Evolutionary conservation across 2,797 vertebrate species (phyloP).

Genomic region (Platalea minor): DNA sequence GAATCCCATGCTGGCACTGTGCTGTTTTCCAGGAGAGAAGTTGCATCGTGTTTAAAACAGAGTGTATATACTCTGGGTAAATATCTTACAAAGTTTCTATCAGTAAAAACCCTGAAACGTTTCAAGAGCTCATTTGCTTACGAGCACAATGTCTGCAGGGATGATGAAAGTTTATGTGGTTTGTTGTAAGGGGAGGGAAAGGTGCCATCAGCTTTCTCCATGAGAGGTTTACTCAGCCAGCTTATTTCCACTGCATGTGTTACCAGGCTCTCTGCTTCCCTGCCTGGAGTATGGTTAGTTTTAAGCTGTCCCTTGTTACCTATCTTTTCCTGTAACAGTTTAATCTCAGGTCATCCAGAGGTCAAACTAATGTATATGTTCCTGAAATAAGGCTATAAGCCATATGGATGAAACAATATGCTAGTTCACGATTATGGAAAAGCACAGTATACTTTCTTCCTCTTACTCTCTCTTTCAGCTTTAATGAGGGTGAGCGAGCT

Average conservation of each 20-base stretch:
- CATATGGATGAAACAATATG: background rate
- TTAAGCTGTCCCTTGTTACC: background rate
- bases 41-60: background rate
- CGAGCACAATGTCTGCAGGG: fast-evolving
- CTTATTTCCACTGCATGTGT: background rate
- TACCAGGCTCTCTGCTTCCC: background rate
- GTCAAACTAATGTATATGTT: constrained; percentile 1
- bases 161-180: background rate
- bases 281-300: background rate
- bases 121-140: background rate
- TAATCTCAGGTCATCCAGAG: background rate
- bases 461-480: background rate
- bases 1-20: background rate
- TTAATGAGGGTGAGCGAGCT: background rate
- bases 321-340: background rate
- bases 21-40: background rate
- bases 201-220: background rate
- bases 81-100: background rate
- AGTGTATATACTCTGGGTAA: background rate
- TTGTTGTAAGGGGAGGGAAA: background rate
- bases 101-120: background rate
- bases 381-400: background rate
- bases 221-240: background rate
- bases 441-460: background rate
- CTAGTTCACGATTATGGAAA: background rate